Conservation (phyloP, 1,140 invertebrate species). For the Anoplophora glabripennis region DNA sequence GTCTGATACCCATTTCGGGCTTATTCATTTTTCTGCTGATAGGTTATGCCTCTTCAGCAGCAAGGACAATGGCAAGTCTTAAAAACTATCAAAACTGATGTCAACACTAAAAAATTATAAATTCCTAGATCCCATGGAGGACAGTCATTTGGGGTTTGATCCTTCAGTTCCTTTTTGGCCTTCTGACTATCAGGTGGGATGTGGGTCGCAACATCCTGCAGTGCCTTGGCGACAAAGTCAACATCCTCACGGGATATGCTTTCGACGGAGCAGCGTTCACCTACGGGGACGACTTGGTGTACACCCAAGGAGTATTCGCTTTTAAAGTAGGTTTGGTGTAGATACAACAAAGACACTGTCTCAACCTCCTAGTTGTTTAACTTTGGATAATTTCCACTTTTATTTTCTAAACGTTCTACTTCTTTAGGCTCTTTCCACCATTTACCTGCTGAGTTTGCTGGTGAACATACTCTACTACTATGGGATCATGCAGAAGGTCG, state of each 20-base stretch:
- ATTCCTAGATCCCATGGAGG: conserved; percentile 66
- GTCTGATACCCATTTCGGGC: conserved; percentile 67
- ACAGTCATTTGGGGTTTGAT: conserved; percentile 76
- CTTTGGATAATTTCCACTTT: neutral
- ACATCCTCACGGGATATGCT: conserved; percentile 76
- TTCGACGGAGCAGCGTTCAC: conserved; percentile 79
- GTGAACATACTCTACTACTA: conserved; percentile 85
- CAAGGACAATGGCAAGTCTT: conserved; percentile 55
- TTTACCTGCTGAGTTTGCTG: conserved; percentile 88
- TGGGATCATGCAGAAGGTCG: conserved; percentile 83
- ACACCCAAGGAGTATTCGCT: conserved; percentile 63
- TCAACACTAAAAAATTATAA: neutral
- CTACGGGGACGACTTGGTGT: conserved; percentile 68
- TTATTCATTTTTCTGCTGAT: conserved; percentile 53
- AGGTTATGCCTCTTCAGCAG: conserved; percentile 62
- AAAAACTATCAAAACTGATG: neutral
- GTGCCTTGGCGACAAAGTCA: conserved; percentile 77
- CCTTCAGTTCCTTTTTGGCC: conserved; percentile 82
- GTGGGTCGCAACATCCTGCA: conserved; percentile 73
- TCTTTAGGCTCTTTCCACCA: conserved; percentile 74
- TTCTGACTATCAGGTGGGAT: conserved; percentile 82
- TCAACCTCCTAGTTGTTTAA: neutral
- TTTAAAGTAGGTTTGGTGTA: conserved; percentile 65
- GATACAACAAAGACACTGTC: neutral
- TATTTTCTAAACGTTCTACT: neutral